phyloP scores from a whole-genome alignment of 2,888 invertebrate species.

The Ochropacha duplaris region DNA sequence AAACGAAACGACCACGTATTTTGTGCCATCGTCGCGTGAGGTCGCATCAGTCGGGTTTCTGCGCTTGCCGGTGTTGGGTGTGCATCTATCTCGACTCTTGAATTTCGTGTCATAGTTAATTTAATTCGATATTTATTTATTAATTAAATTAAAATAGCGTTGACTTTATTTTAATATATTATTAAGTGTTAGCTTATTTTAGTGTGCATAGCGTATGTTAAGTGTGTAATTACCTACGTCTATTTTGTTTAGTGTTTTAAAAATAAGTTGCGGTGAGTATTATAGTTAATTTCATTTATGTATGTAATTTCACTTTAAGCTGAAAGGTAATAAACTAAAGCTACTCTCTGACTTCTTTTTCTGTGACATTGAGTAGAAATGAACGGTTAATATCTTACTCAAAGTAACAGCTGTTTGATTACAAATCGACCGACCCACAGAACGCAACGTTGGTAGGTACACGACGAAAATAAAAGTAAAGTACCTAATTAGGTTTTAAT shows the following conservation, averaged over 20 bases:
- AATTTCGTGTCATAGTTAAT: constrained; percentile 66
- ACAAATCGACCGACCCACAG: background rate
- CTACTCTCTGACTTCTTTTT: constrained; percentile 15
- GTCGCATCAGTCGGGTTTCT: constrained; percentile 78
- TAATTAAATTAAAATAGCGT: constrained; percentile 43
- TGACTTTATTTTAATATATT: constrained; percentile 29
- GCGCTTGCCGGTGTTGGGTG: constrained; percentile 69
- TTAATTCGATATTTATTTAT: constrained; percentile 43
- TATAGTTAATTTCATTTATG: constrained; percentile 27
- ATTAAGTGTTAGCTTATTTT: constrained; percentile 37
- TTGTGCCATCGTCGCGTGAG: constrained; percentile 54
- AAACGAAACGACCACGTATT: constrained; percentile 50
- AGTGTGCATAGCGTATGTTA: constrained; percentile 50
- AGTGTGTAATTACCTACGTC: constrained; percentile 51
- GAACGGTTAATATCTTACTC: background rate
- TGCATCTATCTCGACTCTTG: constrained; percentile 60
- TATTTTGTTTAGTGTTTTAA: constrained; percentile 46
- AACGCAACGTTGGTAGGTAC: background rate
- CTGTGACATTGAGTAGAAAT: background rate
- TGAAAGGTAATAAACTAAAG: no score
- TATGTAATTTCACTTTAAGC: constrained; percentile 16
- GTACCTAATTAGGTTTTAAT: background rate
- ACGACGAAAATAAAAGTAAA: no score
- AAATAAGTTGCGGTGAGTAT: constrained; percentile 62
- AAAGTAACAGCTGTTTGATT: background rate